A percentile compares a stretch with the other conserved stretches of the same genome.
phyloP scores from a whole-genome alignment of 2,797 vertebrate species.

The Hemitrygon akajei region DNA sequence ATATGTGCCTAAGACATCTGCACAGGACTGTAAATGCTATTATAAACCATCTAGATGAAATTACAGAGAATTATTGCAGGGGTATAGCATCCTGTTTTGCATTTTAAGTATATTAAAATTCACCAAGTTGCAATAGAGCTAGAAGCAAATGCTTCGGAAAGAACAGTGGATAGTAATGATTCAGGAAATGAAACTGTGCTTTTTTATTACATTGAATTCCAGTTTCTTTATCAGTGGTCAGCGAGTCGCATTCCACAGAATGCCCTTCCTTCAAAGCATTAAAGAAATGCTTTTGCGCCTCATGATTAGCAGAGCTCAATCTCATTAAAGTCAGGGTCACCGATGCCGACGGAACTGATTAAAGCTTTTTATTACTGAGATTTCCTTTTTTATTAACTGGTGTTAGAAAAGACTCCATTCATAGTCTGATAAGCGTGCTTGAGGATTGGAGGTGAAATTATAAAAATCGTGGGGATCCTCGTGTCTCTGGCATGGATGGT shows the following conservation, averaged over 20 bases:
- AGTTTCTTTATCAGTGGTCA: slow-evolving; percentile 11
- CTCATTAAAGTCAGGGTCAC: not conserved
- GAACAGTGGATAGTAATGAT: not conserved
- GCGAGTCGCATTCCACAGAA: not conserved
- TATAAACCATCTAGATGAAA: slow-evolving; percentile 12
- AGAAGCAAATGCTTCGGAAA: not conserved
- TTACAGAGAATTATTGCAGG: slow-evolving; percentile 20
- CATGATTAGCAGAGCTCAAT: not conserved
- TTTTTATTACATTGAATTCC: slow-evolving; percentile 16
- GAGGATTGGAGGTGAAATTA: not conserved
- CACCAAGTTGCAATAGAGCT: not conserved
- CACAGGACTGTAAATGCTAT: slow-evolving; percentile 16
- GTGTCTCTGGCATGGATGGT: no score
- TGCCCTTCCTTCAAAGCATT: not conserved
- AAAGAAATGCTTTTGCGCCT: not conserved
- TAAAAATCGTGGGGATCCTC: no score
- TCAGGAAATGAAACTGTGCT: not conserved
- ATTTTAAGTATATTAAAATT: slow-evolving; percentile 19
- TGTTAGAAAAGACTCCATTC: not conserved
- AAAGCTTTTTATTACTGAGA: not conserved
- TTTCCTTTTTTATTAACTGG: not conserved
- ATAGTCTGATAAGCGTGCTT: not conserved
- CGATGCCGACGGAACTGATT: not conserved
- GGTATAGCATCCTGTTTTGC: not conserved
- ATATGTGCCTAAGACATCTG: not conserved